These are phyloP conservation scores for Cephus cinctus DNA, from an alignment of 1,140 invertebrate genomes.

Conservation along the genomic window DNA sequence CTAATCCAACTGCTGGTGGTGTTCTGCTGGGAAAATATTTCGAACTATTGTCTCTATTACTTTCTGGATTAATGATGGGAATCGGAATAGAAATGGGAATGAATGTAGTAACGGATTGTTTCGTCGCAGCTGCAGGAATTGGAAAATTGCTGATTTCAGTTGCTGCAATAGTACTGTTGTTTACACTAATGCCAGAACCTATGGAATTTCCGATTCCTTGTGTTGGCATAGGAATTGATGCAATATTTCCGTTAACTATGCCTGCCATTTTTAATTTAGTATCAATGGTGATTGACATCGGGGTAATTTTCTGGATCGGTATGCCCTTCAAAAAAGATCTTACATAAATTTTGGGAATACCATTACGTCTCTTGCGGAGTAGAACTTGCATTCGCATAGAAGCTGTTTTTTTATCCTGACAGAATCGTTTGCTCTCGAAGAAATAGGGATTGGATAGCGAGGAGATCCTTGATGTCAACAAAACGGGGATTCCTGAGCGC, in stretches of 20 bases:
- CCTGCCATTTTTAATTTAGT: background rate
- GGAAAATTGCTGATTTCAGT: background rate
- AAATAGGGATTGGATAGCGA: no score
- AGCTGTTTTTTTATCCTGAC: no score
- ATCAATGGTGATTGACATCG: background rate
- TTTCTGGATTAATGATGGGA: background rate
- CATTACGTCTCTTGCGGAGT: background rate
- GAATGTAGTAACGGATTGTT: background rate
- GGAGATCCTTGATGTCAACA: no score
- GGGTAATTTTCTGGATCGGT: no score
- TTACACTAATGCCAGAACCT: background rate
- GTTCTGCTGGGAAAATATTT: slow-evolving; percentile 6
- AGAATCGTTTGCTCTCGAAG: no score
- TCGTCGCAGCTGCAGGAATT: background rate
- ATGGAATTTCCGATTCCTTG: background rate
- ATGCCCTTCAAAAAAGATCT: no score
- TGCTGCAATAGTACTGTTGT: background rate
- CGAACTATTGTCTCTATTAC: background rate
- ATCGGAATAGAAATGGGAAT: background rate
- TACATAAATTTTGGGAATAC: background rate
- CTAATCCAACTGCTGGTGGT: slow-evolving; percentile 1
- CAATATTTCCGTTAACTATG: background rate
- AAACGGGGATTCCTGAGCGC: no score
- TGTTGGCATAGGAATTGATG: background rate
- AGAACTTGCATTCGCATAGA: background rate